Base-by-base conservation (phyloP, 2,888 invertebrate species). In the Germaria angustata region DNA sequence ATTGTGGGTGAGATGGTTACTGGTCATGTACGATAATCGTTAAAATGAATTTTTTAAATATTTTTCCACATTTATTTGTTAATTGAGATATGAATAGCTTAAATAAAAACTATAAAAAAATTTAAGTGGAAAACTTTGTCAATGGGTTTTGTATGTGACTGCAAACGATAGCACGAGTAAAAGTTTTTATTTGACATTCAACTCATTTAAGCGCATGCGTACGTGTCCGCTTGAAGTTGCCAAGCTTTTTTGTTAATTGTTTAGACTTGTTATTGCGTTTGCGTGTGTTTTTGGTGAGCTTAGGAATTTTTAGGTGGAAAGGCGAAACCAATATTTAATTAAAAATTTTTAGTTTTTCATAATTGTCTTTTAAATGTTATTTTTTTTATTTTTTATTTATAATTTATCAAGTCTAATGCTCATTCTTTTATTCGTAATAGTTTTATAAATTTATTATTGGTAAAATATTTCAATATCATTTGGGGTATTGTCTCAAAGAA, bases 121-220 rank as follows among this genome's bases (percentile, higher is more conserved):
- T 39, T 44, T 32, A n/a, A 44, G 32, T 59, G 13, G 15, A 59
- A 49, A 36, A 59, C 20, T 15, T 71, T 49, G 39, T 53, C 15
- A 53, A 44, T 63, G 34, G 32, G 24, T 61, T 61, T 15, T 17
- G 22, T 46, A 2, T 65, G 17, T 44, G 11, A 55, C 51, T 39
- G 13, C 9, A 22, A 36, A 22, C 34, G 46, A 24, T 59, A 13
- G 65, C 20, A 24, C 13, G 8, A 65, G 73, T 75, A 76, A 76
- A 76, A 76, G 66, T 59, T 68, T 66, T 57, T 44, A 39, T 49
- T 68, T 68, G 39, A 59, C 39, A 76, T 68, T 76, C 39, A 76
- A 20, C 36, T 36, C n/a, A 20, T 39, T 46, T 20, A 17, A 7
- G 34, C 24, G 49, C 22, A 39, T 20, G 20, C 17, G 20, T 24